Percentiles rank a stretch among this genome's conserved stretches.
Conservation (phyloP, 2,113 vertebrate genomes). For the Equus quagga region DNA sequence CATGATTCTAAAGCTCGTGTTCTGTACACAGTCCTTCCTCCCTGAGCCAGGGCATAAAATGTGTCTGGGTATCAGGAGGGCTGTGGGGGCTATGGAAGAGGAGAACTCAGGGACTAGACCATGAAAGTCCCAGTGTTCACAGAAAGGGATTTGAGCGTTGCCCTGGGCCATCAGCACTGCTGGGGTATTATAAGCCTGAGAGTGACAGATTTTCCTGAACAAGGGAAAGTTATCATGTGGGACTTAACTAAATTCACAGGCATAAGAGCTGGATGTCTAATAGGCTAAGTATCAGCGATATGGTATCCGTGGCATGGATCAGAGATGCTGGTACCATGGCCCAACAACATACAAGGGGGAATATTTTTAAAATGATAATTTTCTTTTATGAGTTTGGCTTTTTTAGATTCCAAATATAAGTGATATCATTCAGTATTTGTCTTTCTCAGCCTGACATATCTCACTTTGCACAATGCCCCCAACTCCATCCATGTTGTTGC, state of each 20-base stretch:
- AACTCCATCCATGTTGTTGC: background rate
- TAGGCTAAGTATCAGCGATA: background rate
- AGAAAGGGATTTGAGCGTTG: background rate
- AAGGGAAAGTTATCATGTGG: background rate
- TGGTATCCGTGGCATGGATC: background rate
- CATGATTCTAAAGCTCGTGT: background rate
- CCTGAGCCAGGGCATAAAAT: background rate
- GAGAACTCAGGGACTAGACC: background rate
- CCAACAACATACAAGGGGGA: background rate
- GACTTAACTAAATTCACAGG: background rate
- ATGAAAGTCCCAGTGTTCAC: background rate
- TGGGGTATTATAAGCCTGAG: background rate
- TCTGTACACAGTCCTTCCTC: background rate
- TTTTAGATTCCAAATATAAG: background rate
- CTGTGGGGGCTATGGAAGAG: background rate
- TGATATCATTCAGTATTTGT: background rate
- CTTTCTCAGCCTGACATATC: background rate
- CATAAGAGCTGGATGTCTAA: background rate
- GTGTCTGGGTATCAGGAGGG: background rate
- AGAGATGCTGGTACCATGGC: background rate
- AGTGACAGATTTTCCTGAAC: background rate
- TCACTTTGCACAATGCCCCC: background rate
- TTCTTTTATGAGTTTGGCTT: background rate
- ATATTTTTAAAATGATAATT: background rate
- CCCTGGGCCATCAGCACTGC: background rate